phyloP scores from a whole-genome alignment of 2,888 invertebrate species.

The Graphium colonna region DNA sequence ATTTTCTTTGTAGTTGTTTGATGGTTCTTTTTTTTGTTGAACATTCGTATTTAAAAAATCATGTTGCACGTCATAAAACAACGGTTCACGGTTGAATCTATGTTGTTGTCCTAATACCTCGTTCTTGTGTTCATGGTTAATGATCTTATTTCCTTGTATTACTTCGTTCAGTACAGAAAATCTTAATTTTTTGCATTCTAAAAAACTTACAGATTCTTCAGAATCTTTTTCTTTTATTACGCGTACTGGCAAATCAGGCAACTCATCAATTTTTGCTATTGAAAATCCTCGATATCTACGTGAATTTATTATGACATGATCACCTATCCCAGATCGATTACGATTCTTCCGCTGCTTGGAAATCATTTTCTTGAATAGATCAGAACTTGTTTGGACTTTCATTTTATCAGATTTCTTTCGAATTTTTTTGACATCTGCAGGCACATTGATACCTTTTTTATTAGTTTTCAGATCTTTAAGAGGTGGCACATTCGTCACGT shows the following conservation, averaged over 20 bases:
- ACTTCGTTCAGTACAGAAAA: too few relatives aligned
- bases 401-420: neutral
- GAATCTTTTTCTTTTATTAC: slow-evolving; percentile 15
- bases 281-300: slow-evolving; percentile 16
- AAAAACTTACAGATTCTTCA: slow-evolving; percentile 32
- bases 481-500: neutral
- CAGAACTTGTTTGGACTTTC: neutral
- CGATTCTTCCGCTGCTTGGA: neutral
- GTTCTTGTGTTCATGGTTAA: too few relatives aligned
- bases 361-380: slow-evolving; percentile 11
- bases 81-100: too few relatives aligned
- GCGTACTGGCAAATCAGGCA: slow-evolving; percentile 27
- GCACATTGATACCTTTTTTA: neutral
- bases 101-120: too few relatives aligned
- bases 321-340: neutral
- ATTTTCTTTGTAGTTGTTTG: too few relatives aligned
- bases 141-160: too few relatives aligned
- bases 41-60: too few relatives aligned
- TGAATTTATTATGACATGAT: too few relatives aligned
- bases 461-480: neutral
- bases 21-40: too few relatives aligned
- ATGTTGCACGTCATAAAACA: too few relatives aligned
- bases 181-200: too few relatives aligned
- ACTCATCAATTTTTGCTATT: slow-evolving; percentile 27
- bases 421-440: neutral